These are phyloP conservation scores for Bellardia bayeri DNA, from an alignment of 2,888 invertebrate species.

Conservation along the genomic window DNA sequence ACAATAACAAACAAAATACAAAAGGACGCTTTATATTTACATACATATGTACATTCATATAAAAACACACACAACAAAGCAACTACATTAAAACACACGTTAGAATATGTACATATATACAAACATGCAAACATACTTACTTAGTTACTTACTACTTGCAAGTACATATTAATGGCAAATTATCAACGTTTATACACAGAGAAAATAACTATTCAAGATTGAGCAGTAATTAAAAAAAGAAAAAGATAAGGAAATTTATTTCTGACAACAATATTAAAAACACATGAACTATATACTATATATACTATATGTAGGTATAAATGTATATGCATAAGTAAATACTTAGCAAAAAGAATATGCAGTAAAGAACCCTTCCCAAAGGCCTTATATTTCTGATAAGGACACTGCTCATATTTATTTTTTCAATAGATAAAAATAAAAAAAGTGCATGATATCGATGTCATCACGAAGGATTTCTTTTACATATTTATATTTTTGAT, in stretches of 20 bases:
- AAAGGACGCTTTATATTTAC: conserved; percentile 52
- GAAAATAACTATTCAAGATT: conserved; percentile 1
- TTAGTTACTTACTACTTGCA: background rate
- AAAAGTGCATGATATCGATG: no score
- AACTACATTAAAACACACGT: background rate
- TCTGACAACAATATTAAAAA: background rate
- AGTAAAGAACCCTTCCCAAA: no score
- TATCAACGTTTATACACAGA: conserved; percentile 37
- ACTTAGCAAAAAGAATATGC: no score
- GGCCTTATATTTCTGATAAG: no score
- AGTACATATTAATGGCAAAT: conserved; percentile 19
- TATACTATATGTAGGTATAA: background rate
- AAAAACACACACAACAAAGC: background rate
- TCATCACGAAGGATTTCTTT: no score
- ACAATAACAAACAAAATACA: conserved; percentile 55
- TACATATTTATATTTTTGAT: no score
- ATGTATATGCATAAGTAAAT: background rate
- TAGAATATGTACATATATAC: background rate
- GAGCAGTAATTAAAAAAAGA: background rate
- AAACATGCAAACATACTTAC: background rate
- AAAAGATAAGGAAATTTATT: background rate
- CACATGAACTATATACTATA: background rate
- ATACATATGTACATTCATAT: conserved; percentile 9
- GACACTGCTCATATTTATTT: no score
- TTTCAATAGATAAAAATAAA: no score